Base-by-base conservation (phyloP, 2,113 vertebrate species). In the Leiothrix lutea region DNA sequence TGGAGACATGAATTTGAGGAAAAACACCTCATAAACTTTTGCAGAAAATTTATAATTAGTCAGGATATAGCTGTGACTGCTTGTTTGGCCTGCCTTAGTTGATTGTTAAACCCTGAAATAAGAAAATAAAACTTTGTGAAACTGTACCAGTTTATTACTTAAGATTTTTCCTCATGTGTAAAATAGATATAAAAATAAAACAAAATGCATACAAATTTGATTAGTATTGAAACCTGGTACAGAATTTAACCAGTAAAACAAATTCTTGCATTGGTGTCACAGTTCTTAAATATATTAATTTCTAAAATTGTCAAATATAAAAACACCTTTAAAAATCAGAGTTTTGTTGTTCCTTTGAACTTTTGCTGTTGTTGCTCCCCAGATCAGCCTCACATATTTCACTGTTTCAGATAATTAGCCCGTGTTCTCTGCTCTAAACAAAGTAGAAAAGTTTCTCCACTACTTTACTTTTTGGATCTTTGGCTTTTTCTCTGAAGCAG, bases 151-250 rank as follows among this genome's bases (percentile, higher is more conserved):
- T 80, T 36, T 88, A 4, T 88, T 93, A 26, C 73, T 50, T 73
- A 14, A 36, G 28, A 57, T 87, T 95, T 83, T 77, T 86, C 53
- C 87, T 83, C 58, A 22, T 74, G 33, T 62, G 44, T 83, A 73
- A 88, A 96, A 57, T 21, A 86, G 79, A 93, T 44, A 35, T 28
- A 86, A 95, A 93, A 70, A 73, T 85, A 73, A 92, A 96, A 72
- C 31, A 93, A 54, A 86, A 64, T 50, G 11, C 8, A 0, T 36
- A 31, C 20, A 31, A 26, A 80, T 79, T n/a, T 50, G 28, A 7
- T 53, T 66, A 26, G 26, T 38, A 24, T 1, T 50, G 35, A 94
- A 92, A 87, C 19, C 20, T 36, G 14, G 13, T 42, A 36, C 40
- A 65, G 5, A 29, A n/a, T 65, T 89, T 90, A 86, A 21, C 29